Percentiles rank a stretch among this genome's conserved stretches.
phyloP scores from a whole-genome alignment of 2,113 vertebrate genomes.

The Chunga burmeisteri region DNA sequence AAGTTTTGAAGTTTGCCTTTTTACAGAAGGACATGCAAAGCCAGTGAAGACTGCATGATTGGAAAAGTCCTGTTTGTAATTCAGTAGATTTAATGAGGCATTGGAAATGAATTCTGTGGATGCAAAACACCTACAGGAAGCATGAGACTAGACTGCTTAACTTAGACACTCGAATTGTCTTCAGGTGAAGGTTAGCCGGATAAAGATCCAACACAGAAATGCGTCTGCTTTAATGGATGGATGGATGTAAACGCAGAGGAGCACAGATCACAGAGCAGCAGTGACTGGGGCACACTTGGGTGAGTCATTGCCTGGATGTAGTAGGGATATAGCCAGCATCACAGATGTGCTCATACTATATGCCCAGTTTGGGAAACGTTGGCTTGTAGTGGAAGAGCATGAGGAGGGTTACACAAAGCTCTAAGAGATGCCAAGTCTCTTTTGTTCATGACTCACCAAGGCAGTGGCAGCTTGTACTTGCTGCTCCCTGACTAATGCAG shows the following conservation, averaged over 20 bases:
- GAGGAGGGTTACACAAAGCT: slow-evolving; percentile 35
- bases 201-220: neutral
- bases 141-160: neutral
- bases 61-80: neutral
- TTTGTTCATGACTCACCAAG: slow-evolving; percentile 40
- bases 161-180: neutral
- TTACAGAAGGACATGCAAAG: neutral
- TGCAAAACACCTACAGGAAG: neutral
- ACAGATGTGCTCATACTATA: neutral
- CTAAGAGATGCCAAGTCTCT: slow-evolving; percentile 26
- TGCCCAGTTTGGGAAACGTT: neutral
- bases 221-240: neutral
- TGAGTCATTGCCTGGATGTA: neutral
- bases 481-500: slow-evolving; percentile 38
- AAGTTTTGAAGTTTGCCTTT: neutral
- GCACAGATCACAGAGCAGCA: neutral
- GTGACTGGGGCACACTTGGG: neutral
- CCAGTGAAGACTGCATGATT: neutral
- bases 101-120: neutral
- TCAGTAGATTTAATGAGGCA: neutral
- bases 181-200: neutral
- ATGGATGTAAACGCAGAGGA: neutral
- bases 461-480: slow-evolving; percentile 57
- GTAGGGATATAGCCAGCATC: neutral
- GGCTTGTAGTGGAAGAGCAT: slow-evolving; percentile 34